A percentile compares a stretch with the other conserved stretches of the same genome.
Conservation (phyloP, 2,888 invertebrate genomes). For the Lacanobia wlatinum region DNA sequence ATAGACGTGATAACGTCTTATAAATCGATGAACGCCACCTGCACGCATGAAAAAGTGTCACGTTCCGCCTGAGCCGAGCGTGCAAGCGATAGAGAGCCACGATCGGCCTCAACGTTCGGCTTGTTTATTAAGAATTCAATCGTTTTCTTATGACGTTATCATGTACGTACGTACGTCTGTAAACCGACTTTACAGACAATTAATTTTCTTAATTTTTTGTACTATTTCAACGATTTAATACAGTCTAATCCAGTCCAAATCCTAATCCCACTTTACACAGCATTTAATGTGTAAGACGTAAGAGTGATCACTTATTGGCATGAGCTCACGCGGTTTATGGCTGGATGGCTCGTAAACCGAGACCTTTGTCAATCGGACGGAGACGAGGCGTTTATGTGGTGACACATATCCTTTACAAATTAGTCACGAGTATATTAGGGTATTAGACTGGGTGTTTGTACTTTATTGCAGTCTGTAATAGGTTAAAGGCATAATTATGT, state of each 20-base stretch:
- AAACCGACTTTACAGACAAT: too few species aligned
- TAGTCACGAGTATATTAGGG: conserved; percentile 18
- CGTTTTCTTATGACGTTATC: too few species aligned
- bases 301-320: conserved; percentile 77
- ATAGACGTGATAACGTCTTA: too few species aligned
- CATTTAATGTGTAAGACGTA: conserved; percentile 60
- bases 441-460: not conserved
- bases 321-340: conserved; percentile 70
- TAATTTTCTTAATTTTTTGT: too few species aligned
- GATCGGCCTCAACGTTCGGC: too few species aligned
- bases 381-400: conserved; percentile 66
- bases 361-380: conserved; percentile 70
- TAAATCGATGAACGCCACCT: too few species aligned
- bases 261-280: conserved; percentile 60
- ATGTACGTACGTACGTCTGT: too few species aligned
- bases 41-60: too few species aligned
- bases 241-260: conserved; percentile 19
- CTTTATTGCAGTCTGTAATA: not conserved
- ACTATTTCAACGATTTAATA: not conserved
- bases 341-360: conserved; percentile 77
- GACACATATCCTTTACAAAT: conserved; percentile 70
- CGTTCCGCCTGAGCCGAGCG: too few species aligned
- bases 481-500: not conserved
- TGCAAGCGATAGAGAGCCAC: too few species aligned
- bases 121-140: too few species aligned